These are phyloP conservation scores for Pollimyrus isidori DNA, from an alignment of 2,113 vertebrate species.

Conservation along the genomic window DNA sequence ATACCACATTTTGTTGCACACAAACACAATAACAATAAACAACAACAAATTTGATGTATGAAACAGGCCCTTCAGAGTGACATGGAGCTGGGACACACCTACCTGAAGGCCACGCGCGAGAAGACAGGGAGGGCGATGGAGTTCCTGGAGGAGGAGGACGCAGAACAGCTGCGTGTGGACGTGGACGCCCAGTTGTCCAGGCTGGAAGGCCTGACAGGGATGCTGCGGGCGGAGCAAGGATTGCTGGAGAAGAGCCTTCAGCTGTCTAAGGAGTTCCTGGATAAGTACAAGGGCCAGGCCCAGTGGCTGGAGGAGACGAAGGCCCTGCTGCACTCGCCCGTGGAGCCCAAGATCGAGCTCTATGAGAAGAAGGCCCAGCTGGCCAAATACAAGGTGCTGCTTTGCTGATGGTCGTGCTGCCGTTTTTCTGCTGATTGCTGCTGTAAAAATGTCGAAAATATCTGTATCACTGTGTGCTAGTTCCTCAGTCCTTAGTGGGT, in stretches of 20 bases:
- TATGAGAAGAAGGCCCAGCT: slow-evolving; percentile 92
- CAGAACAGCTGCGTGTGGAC: slow-evolving; percentile 66
- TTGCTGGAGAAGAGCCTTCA: slow-evolving; percentile 75
- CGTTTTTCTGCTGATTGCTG: not conserved
- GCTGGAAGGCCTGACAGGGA: slow-evolving; percentile 72
- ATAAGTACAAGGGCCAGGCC: slow-evolving; percentile 74
- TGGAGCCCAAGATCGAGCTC: slow-evolving; percentile 83
- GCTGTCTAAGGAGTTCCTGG: slow-evolving; percentile 85
- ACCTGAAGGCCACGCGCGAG: slow-evolving; percentile 84
- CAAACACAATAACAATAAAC: not conserved
- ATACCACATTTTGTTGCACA: not conserved
- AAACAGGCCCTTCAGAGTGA: slow-evolving; percentile 64
- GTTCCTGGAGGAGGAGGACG: slow-evolving; percentile 69
- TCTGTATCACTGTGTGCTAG: not conserved
- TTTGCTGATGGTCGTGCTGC: not conserved
- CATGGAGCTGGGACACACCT: slow-evolving; percentile 78
- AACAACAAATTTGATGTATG: not conserved
- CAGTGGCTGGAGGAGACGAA: slow-evolving; percentile 78
- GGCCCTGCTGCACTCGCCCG: slow-evolving; percentile 59
- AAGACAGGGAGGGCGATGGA: slow-evolving; percentile 69
- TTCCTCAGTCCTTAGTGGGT: not conserved
- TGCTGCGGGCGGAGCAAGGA: slow-evolving; percentile 72
- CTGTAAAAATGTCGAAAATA: not conserved
- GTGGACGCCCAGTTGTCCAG: slow-evolving; percentile 65
- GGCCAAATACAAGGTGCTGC: slow-evolving; percentile 89